A percentile compares a stretch with the other conserved stretches of the same genome.
Evolutionary conservation across 2,113 vertebrate species (phyloP).

Genomic region (Isurus oxyrinchus): DNA sequence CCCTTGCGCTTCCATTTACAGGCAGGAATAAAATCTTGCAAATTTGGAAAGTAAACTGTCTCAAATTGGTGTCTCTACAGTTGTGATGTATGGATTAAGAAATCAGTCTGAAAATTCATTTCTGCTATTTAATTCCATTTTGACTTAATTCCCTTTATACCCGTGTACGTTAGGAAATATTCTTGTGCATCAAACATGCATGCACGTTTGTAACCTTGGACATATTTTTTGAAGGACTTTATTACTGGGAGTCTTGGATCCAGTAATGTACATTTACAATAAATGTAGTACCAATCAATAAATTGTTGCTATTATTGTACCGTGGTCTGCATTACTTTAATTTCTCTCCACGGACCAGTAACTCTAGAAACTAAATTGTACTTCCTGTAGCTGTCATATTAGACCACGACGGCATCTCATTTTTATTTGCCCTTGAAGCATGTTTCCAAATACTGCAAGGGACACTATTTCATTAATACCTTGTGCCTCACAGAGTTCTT

Average conservation of each 20-base stretch:
- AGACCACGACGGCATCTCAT: not conserved
- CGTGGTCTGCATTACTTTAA: conserved; percentile 1
- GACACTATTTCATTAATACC: not conserved
- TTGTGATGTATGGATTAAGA: not conserved
- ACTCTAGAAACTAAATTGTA: not conserved
- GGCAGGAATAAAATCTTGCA: not conserved
- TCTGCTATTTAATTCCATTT: not conserved
- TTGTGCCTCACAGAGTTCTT: not conserved
- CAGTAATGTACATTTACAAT: not conserved
- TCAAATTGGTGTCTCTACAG: not conserved
- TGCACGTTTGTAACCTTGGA: not conserved
- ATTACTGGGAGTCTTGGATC: not conserved
- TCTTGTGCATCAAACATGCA: not conserved
- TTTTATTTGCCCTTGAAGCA: not conserved
- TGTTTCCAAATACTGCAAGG: not conserved
- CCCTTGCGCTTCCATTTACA: not conserved
- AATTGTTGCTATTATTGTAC: not conserved
- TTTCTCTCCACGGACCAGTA: not conserved
- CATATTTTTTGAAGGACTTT: not conserved
- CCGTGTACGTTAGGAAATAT: not conserved
- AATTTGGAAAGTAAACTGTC: not conserved
- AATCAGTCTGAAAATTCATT: not conserved
- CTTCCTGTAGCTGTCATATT: not conserved
- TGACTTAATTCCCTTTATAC: not conserved
- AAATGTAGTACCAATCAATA: conserved; percentile 22